Evolutionary conservation across 30 jellyfish, hydroid and myxozoan species (phyloP).

Genomic region (Phacellophora camtschatica): DNA sequence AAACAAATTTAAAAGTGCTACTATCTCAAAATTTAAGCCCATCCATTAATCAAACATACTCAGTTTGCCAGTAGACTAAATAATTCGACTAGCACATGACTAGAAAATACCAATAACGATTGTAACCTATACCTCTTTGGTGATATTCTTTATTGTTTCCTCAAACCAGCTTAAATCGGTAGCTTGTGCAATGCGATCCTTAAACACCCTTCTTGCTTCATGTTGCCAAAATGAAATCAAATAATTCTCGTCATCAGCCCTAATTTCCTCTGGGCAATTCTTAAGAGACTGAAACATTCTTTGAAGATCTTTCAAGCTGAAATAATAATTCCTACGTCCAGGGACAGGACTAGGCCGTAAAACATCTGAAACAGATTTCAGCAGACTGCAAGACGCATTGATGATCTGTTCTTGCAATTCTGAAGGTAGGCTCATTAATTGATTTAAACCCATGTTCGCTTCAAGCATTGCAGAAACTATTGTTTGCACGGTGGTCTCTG

Average conservation of each 20-base stretch:
- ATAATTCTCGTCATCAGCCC: slow-evolving; percentile 76
- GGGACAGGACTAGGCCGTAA: slow-evolving; percentile 45
- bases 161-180: slow-evolving; percentile 73
- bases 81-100: too few species aligned
- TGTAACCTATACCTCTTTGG: slow-evolving; percentile 51
- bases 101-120: too few species aligned
- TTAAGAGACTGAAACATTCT: slow-evolving; percentile 70
- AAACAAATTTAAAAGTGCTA: too few species aligned
- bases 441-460: slow-evolving; percentile 74
- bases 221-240: slow-evolving; percentile 71
- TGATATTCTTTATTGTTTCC: slow-evolving; percentile 42
- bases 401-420: slow-evolving; percentile 68
- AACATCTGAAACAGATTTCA: slow-evolving; percentile 29
- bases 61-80: too few species aligned
- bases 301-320: slow-evolving; percentile 65
- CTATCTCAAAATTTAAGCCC: too few species aligned
- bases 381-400: slow-evolving; percentile 47
- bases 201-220: slow-evolving; percentile 63
- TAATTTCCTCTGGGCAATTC: slow-evolving; percentile 80
- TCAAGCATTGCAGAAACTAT: slow-evolving; percentile 76
- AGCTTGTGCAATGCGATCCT: slow-evolving; percentile 68
- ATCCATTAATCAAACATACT: too few species aligned
- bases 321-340: slow-evolving; percentile 52
- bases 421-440: slow-evolving; percentile 59
- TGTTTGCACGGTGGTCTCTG: slow-evolving; percentile 24